Conservation (phyloP, 2,797 vertebrate species). For the Loriculus beryllinus region DNA sequence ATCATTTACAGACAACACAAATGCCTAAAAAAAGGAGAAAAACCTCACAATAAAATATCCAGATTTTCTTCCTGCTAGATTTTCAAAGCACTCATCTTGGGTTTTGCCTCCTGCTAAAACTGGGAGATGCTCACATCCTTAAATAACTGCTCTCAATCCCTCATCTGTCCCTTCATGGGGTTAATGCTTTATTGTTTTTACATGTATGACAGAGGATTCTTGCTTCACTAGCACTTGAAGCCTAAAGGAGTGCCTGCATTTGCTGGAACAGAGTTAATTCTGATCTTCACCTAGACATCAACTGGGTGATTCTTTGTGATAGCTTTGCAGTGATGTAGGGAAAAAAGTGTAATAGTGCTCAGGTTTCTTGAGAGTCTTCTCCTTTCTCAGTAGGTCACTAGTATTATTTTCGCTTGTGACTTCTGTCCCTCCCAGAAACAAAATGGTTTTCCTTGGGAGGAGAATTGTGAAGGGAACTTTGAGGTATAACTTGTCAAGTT, state of each 20-base stretch:
- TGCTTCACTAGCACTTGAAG: background rate
- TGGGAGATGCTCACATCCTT: background rate
- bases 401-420: background rate
- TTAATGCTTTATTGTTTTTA: background rate
- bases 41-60: background rate
- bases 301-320: background rate
- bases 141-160: background rate
- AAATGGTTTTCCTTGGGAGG: background rate
- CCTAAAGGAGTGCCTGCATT: background rate
- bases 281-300: background rate
- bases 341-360: background rate
- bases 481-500: background rate
- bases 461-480: background rate
- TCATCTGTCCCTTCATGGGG: background rate
- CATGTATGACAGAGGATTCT: background rate
- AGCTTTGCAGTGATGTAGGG: background rate
- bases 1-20: background rate
- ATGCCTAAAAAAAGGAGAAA: background rate
- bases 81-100: background rate
- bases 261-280: background rate
- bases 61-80: background rate
- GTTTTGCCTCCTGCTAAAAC: background rate
- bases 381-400: background rate
- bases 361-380: background rate
- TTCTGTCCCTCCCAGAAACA: background rate